These are phyloP conservation scores for Mugil cephalus DNA, from an alignment of 2,113 vertebrate genomes.

Conservation along the genomic window DNA sequence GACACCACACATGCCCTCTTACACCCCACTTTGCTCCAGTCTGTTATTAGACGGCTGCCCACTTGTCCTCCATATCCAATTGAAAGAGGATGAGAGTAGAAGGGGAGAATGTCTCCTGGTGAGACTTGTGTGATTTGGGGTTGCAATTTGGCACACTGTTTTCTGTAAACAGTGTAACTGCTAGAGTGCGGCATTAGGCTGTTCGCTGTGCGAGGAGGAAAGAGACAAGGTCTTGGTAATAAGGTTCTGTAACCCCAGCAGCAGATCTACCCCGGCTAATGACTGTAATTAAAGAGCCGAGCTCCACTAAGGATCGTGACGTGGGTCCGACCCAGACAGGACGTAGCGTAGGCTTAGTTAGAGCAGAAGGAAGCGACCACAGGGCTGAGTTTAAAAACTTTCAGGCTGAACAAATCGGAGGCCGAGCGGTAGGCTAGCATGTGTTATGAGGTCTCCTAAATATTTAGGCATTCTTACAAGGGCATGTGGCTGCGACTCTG, in stretches of 20 bases:
- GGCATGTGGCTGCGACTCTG: slow-evolving; percentile 67
- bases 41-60: slow-evolving; percentile 51
- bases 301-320: slow-evolving; percentile 66
- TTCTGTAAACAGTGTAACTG: slow-evolving; percentile 71
- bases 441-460: slow-evolving; percentile 66
- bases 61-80: slow-evolving; percentile 51
- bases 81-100: slow-evolving; percentile 46
- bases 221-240: slow-evolving; percentile 64
- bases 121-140: slow-evolving; percentile 57
- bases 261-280: slow-evolving; percentile 74
- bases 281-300: slow-evolving; percentile 80
- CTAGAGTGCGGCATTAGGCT: slow-evolving; percentile 37
- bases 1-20: slow-evolving; percentile 37
- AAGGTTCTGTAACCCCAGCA: slow-evolving; percentile 74
- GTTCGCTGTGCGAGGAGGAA: slow-evolving; percentile 27
- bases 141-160: slow-evolving; percentile 67
- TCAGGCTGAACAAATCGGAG: slow-evolving; percentile 46
- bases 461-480: slow-evolving; percentile 74
- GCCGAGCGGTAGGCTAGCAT: slow-evolving; percentile 38
- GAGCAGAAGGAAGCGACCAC: slow-evolving; percentile 49
- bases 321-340: slow-evolving; percentile 58
- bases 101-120: slow-evolving; percentile 44
- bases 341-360: slow-evolving; percentile 57
- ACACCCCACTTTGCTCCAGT: slow-evolving; percentile 60
- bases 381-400: slow-evolving; percentile 57